phyloP scores from a whole-genome alignment of 2,888 invertebrate genomes.

The Arrhopalites spinosus region DNA sequence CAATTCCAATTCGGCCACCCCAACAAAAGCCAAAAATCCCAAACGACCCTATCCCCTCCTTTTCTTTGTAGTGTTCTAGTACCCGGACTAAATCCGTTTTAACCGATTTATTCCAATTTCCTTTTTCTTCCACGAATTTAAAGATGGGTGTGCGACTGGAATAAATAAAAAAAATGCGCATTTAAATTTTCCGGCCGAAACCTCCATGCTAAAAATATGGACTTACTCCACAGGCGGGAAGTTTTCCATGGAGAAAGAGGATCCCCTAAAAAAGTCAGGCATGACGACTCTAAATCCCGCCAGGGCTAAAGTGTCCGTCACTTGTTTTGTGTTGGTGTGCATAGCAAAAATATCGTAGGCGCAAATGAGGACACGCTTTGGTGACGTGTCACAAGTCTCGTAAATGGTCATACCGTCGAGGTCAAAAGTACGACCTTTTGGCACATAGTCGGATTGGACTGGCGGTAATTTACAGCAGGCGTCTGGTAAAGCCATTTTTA shows the following conservation, averaged over 20 bases:
- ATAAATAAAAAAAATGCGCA: neutral
- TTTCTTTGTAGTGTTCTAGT: conserved; percentile 31
- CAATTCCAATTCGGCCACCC: conserved; percentile 38
- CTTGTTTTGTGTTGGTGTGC: conserved; percentile 46
- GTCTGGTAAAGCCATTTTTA: too few relatives aligned
- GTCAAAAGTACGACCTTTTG: conserved; percentile 35
- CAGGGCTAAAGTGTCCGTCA: conserved; percentile 42
- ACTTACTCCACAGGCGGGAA: conserved; percentile 49
- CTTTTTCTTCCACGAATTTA: neutral
- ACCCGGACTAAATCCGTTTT: conserved; percentile 28
- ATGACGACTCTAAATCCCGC: conserved; percentile 48
- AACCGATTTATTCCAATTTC: neutral
- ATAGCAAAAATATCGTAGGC: conserved; percentile 51
- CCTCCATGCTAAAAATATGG: neutral
- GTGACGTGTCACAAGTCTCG: conserved; percentile 41
- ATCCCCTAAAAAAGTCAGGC: conserved; percentile 49
- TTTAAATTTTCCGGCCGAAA: neutral
- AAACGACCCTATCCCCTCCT: conserved; percentile 25
- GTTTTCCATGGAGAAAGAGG: conserved; percentile 14
- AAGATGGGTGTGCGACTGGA: neutral
- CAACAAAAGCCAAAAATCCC: conserved; percentile 42
- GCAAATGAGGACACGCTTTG: conserved; percentile 31
- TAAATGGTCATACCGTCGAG: conserved; percentile 44
- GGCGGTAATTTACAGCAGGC: conserved; percentile 43
- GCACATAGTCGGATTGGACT: conserved; percentile 48